A percentile compares a stretch with the other conserved stretches of the same genome.
Conservation (phyloP, 2,888 invertebrate genomes). For the Ormyrus thymus region DNA sequence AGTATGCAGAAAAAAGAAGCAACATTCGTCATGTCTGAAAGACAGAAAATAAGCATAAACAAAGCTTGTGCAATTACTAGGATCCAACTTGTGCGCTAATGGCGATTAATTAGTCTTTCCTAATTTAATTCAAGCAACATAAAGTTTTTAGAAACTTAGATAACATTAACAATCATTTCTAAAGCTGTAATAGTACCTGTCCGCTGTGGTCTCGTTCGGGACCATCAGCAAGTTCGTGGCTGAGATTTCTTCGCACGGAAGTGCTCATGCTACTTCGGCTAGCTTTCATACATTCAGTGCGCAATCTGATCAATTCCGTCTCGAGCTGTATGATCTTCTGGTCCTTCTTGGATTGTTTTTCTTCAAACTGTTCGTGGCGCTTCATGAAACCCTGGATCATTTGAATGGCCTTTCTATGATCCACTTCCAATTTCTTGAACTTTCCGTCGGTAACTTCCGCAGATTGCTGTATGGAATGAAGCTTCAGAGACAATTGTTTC, state of each 20-base stretch:
- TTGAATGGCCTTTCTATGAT: conserved; percentile 78
- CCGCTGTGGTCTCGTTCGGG: conserved; percentile 67
- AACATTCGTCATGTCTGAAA: conserved; percentile 65
- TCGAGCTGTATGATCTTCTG: conserved; percentile 67
- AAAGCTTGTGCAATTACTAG: conserved; percentile 7
- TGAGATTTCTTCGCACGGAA: conserved; percentile 61
- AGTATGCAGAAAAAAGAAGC: conserved; percentile 55
- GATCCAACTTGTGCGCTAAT: conserved; percentile 20
- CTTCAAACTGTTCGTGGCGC: conserved; percentile 77
- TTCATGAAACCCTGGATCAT: conserved; percentile 79
- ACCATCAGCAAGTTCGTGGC: conserved; percentile 62
- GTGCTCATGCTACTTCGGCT: conserved; percentile 53
- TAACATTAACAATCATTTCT: too few relatives aligned
- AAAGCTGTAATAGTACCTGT: conserved; percentile 63
- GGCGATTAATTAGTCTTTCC: not conserved
- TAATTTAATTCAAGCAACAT: not conserved
- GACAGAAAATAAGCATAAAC: conserved; percentile 59
- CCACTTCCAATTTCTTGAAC: conserved; percentile 76
- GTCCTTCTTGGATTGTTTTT: conserved; percentile 70
- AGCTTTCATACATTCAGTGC: conserved; percentile 55
- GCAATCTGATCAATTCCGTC: conserved; percentile 60
- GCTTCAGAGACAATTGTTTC: conserved; percentile 67
- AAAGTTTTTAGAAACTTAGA: not conserved
- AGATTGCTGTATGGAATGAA: conserved; percentile 66
- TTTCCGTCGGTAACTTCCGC: conserved; percentile 64